Evolutionary conservation across 2,888 invertebrate genomes (phyloP).

Genomic region (Noctua janthe): DNA sequence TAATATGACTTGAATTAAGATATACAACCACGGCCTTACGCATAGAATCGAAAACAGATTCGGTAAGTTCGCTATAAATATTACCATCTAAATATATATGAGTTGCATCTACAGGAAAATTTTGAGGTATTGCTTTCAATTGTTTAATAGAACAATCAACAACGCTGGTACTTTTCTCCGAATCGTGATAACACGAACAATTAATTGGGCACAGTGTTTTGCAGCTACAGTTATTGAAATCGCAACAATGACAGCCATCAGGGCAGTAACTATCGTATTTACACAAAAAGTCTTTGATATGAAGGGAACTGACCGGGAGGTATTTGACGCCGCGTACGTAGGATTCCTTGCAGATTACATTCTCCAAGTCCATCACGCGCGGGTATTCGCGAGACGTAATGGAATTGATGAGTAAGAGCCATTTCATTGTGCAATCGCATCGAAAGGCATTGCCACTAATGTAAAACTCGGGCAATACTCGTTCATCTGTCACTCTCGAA

Average conservation of each 20-base stretch:
- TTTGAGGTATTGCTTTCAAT: constrained; percentile 93
- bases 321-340: constrained; percentile 95
- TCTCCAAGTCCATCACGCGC: constrained; percentile 96
- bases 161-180: constrained; percentile 97
- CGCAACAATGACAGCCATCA: constrained; percentile 97
- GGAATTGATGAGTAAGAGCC: constrained; percentile 97
- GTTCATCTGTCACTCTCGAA: constrained; percentile 92
- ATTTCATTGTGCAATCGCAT: constrained; percentile 98
- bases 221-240: constrained; percentile 98
- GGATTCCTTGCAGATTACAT: constrained; percentile 96
- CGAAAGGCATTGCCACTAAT: constrained; percentile 98
- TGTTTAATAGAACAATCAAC: constrained; percentile 96
- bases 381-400: constrained; percentile 95
- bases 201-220: constrained; percentile 98
- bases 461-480: constrained; percentile 96
- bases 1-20: constrained; percentile 95
- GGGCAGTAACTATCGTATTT: constrained; percentile 97
- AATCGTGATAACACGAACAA: constrained; percentile 98
- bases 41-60: constrained; percentile 85
- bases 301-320: constrained; percentile 93
- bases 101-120: constrained; percentile 97
- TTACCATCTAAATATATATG: constrained; percentile 98
- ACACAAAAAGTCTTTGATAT: constrained; percentile 96
- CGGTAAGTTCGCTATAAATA: constrained; percentile 93
- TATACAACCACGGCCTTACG: constrained; percentile 92